These are phyloP conservation scores for Gymnodraco acuticeps DNA, from an alignment of 2,797 vertebrate species.

Conservation along the genomic window DNA sequence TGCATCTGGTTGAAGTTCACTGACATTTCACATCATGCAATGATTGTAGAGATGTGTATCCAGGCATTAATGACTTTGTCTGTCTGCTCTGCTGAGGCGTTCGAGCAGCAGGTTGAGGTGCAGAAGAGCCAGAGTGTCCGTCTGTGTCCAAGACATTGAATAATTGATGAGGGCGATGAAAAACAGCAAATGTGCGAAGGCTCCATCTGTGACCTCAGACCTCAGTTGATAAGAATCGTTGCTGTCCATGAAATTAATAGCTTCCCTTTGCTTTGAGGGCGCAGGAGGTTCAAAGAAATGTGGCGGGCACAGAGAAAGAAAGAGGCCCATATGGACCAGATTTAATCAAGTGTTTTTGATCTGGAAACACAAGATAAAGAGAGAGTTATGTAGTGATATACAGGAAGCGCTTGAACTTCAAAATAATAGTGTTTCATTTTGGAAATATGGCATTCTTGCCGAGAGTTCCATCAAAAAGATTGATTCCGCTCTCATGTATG, in stretches of 20 bases:
- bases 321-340: conserved; percentile 27
- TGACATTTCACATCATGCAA: conserved; percentile 19
- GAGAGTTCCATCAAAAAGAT: background rate
- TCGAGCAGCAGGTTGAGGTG: conserved; percentile 1
- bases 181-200: conserved; percentile 19
- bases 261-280: conserved; percentile 34
- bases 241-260: conserved; percentile 43
- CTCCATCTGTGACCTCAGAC: conserved; percentile 59
- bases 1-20: background rate
- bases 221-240: conserved; percentile 50
- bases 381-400: background rate
- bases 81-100: background rate
- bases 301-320: background rate
- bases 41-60: background rate
- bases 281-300: conserved; percentile 6
- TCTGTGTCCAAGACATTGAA: conserved; percentile 43
- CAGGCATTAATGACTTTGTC: background rate
- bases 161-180: conserved; percentile 55
- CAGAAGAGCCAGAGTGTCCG: conserved; percentile 2
- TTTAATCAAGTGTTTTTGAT: conserved; percentile 26
- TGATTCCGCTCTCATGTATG: background rate
- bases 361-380: conserved; percentile 2
- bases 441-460: background rate
- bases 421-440: background rate
- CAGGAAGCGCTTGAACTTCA: background rate